Evolutionary conservation across 1,140 invertebrate genomes (phyloP).

Genomic region (Anoplolepis gracilipes): DNA sequence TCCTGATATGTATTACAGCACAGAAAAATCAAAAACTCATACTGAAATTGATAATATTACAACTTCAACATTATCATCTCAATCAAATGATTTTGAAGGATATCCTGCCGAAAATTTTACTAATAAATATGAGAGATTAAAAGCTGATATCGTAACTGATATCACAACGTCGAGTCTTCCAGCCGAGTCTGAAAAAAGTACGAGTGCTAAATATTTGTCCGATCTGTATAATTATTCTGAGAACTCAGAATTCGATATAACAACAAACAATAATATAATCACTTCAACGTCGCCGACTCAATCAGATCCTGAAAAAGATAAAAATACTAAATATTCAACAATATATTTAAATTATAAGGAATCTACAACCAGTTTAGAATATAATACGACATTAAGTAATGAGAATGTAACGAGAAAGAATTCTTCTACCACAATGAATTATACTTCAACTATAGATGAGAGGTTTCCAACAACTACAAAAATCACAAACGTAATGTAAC

Average conservation of each 20-base stretch:
- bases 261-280: background rate
- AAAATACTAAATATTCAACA: background rate
- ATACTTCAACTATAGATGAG: background rate
- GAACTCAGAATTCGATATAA: background rate
- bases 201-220: background rate
- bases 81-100: background rate
- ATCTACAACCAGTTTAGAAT: background rate
- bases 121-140: background rate
- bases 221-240: background rate
- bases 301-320: background rate
- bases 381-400: background rate
- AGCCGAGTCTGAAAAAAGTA: background rate
- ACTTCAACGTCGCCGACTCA: background rate
- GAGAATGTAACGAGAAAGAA: background rate
- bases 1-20: background rate
- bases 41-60: background rate
- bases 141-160: background rate
- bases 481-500: background rate
- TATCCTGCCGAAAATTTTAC: background rate
- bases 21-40: background rate
- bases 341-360: background rate
- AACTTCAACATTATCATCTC: background rate
- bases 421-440: background rate
- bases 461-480: background rate
- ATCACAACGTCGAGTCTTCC: background rate